phyloP scores from a whole-genome alignment of 1,140 invertebrate species.

The Diorhabda carinulata region DNA sequence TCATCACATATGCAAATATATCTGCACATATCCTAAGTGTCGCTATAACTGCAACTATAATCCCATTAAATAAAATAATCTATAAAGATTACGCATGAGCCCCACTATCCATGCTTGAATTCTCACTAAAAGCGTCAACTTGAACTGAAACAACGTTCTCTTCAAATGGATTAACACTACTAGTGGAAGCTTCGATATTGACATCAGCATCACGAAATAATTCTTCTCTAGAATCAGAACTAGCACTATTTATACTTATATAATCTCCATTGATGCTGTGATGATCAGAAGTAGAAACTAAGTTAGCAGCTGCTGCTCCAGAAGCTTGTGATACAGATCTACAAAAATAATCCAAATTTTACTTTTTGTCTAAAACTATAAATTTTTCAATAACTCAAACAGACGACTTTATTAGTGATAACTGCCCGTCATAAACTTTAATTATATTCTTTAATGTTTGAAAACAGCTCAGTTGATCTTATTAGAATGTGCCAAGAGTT shows the following conservation, averaged over 20 bases:
- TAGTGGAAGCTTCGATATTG: not conserved
- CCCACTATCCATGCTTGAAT: slow-evolving; percentile 8
- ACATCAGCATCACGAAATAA: slow-evolving; percentile 13
- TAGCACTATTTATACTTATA: slow-evolving; percentile 17
- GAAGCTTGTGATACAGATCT: slow-evolving; percentile 39
- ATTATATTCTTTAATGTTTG: too few species aligned
- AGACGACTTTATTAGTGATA: too few species aligned
- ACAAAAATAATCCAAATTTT: too few species aligned
- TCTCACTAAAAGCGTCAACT: slow-evolving; percentile 16
- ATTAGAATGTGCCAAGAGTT: too few species aligned
- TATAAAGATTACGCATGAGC: slow-evolving; percentile 16
- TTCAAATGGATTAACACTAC: not conserved
- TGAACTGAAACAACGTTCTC: not conserved
- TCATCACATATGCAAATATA: too few species aligned
- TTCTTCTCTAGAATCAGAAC: not conserved
- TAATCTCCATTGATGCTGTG: slow-evolving; percentile 44
- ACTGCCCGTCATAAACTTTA: too few species aligned
- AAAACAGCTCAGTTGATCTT: too few species aligned
- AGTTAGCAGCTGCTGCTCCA: slow-evolving; percentile 27
- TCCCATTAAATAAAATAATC: too few species aligned
- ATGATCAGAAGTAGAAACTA: slow-evolving; percentile 39
- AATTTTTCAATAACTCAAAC: too few species aligned
- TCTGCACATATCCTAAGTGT: too few species aligned
- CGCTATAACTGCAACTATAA: too few species aligned
- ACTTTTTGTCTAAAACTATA: too few species aligned